A percentile compares a stretch with the other conserved stretches of the same genome.
phyloP scores from a whole-genome alignment of 2,888 invertebrate genomes.

The Mellilla xanthometata region DNA sequence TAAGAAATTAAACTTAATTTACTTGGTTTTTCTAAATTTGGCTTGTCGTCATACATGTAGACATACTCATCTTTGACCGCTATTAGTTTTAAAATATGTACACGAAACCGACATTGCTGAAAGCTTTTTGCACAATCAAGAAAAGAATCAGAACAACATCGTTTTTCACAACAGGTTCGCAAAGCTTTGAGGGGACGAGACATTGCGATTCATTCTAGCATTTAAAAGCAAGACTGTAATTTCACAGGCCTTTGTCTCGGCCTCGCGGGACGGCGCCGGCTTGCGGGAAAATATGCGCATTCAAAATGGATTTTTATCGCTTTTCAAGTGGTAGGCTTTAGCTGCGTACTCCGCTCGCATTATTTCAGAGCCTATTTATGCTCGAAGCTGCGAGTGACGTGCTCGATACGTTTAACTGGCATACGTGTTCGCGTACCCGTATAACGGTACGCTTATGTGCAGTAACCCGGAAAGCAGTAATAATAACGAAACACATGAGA shows the following conservation, averaged over 20 bases:
- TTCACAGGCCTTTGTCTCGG: conserved; percentile 76
- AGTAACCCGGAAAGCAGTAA: conserved; percentile 30
- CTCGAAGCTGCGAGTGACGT: conserved; percentile 19
- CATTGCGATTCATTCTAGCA: conserved; percentile 78
- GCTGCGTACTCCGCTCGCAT: conserved; percentile 45
- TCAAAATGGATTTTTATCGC: conserved; percentile 75
- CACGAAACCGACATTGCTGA: conserved; percentile 33
- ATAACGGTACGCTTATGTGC: conserved; percentile 7
- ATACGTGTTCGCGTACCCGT: neutral
- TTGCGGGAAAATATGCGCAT: conserved; percentile 76
- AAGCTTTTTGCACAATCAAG: conserved; percentile 51
- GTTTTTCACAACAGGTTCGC: conserved; percentile 57
- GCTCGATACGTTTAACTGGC: conserved; percentile 18
- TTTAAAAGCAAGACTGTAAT: conserved; percentile 81
- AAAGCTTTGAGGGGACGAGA: conserved; percentile 77
- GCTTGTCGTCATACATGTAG: too few relatives aligned
- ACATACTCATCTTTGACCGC: too few relatives aligned
- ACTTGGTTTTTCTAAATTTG: too few relatives aligned
- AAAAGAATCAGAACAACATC: conserved; percentile 48
- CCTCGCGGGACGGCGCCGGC: conserved; percentile 50
- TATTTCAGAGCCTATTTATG: conserved; percentile 43
- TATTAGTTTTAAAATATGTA: conserved; percentile 11
- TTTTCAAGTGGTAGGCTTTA: conserved; percentile 71
- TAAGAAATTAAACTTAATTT: too few relatives aligned
- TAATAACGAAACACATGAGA: conserved; percentile 29